Conservation (phyloP, 2,888 invertebrate genomes). For the Craniophora ligustri region DNA sequence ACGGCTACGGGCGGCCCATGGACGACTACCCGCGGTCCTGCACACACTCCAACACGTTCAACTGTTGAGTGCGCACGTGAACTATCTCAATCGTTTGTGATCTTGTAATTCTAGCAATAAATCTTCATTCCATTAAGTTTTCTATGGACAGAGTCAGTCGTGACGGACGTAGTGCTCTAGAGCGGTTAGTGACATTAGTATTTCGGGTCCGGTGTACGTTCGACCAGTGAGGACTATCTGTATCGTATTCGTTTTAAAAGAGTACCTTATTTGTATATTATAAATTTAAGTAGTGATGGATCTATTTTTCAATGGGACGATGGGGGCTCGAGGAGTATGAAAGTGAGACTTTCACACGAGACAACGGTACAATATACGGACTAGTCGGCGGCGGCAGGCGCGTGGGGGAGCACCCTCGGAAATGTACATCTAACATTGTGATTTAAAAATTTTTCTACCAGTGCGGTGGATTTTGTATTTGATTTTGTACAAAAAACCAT, state of each 20-base stretch:
- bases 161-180: conserved; percentile 85
- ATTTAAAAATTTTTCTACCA: conserved; percentile 81
- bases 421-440: conserved; percentile 76
- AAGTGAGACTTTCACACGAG: conserved; percentile 84
- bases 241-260: conserved; percentile 83
- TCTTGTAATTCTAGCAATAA: conserved; percentile 89
- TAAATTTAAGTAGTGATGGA: conserved; percentile 87
- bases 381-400: conserved; percentile 72
- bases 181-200: conserved; percentile 82
- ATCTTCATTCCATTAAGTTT: conserved; percentile 88
- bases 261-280: conserved; percentile 87
- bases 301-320: conserved; percentile 85
- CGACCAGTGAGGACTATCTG: conserved; percentile 71
- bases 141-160: conserved; percentile 74
- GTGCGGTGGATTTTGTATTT: conserved; percentile 81
- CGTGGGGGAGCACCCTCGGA: conserved; percentile 54
- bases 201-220: conserved; percentile 66
- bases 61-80: conserved; percentile 80
- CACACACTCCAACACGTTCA: conserved; percentile 85
- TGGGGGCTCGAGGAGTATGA: conserved; percentile 67
- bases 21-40: conserved; percentile 82
- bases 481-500: conserved; percentile 88
- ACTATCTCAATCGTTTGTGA: conserved; percentile 83
- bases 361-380: conserved; percentile 82
- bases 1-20: conserved; percentile 68